Evolutionary conservation across 2,113 vertebrate genomes (phyloP).

Genomic region (Paratilapia polleni): DNA sequence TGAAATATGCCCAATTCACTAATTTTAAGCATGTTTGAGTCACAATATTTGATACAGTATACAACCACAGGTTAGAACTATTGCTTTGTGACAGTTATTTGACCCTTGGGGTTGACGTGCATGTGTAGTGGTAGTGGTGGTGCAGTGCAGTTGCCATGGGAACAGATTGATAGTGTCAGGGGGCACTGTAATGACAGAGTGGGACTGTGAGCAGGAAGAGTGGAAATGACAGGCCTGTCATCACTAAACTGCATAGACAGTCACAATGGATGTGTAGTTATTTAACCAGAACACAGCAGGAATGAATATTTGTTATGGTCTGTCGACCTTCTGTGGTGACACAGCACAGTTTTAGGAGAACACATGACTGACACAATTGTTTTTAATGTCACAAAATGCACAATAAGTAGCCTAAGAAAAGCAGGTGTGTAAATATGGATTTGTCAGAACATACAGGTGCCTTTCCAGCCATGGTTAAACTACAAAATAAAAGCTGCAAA

Average conservation of each 20-base stretch:
- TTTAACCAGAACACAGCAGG: background rate
- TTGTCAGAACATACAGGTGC: background rate
- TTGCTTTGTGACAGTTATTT: slow-evolving; percentile 20
- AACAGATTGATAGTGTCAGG: slow-evolving; percentile 54
- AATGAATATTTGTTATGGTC: background rate
- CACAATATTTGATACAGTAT: background rate
- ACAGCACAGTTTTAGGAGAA: background rate
- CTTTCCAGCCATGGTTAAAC: background rate
- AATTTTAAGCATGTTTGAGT: background rate
- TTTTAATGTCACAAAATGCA: background rate
- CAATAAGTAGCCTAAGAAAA: background rate
- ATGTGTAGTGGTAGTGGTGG: background rate
- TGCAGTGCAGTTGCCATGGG: slow-evolving; percentile 45
- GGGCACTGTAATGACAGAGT: slow-evolving; percentile 26
- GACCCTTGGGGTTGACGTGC: slow-evolving; percentile 25
- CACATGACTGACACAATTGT: background rate
- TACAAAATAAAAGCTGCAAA: background rate
- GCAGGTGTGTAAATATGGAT: background rate
- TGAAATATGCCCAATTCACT: background rate
- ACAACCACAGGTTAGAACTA: background rate
- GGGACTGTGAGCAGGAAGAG: slow-evolving; percentile 26
- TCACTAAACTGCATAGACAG: background rate
- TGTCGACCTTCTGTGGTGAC: background rate
- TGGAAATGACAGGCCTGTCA: slow-evolving; percentile 16
- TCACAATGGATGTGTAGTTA: background rate